These are phyloP conservation scores for Tricholaema leucomelas DNA, from an alignment of 2,113 vertebrate species.

Conservation along the genomic window DNA sequence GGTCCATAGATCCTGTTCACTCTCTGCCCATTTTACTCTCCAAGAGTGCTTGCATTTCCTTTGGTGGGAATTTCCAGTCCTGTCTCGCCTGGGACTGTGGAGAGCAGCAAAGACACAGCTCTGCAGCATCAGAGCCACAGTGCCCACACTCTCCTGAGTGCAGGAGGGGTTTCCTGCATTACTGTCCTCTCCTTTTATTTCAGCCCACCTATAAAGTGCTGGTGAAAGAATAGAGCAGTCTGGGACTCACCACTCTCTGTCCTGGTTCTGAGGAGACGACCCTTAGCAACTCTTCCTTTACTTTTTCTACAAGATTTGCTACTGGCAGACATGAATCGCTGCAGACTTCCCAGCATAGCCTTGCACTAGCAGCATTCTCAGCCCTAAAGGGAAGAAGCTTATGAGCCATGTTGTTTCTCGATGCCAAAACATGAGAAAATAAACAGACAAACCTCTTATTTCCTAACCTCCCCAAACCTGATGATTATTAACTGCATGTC, in stretches of 20 bases:
- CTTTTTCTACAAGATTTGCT: not conserved
- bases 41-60: not conserved
- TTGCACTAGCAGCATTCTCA: not conserved
- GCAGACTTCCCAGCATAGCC: not conserved
- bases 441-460: not conserved
- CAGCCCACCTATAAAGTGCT: not conserved
- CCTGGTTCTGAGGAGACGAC: not conserved
- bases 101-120: not conserved
- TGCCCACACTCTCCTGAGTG: accelerated
- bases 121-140: not conserved
- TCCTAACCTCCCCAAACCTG: not conserved
- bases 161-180: not conserved
- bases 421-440: not conserved
- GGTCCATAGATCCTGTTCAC: not conserved
- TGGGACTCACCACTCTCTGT: not conserved
- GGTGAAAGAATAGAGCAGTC: not conserved
- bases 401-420: not conserved
- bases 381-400: not conserved
- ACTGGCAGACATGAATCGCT: not conserved
- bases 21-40: not conserved
- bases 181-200: not conserved
- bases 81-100: not conserved
- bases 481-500: not conserved
- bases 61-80: not conserved
- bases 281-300: not conserved